A percentile compares a stretch with the other conserved stretches of the same genome.
Conservation (phyloP, 2,113 vertebrate species). For the Thalassoma bifasciatum region DNA sequence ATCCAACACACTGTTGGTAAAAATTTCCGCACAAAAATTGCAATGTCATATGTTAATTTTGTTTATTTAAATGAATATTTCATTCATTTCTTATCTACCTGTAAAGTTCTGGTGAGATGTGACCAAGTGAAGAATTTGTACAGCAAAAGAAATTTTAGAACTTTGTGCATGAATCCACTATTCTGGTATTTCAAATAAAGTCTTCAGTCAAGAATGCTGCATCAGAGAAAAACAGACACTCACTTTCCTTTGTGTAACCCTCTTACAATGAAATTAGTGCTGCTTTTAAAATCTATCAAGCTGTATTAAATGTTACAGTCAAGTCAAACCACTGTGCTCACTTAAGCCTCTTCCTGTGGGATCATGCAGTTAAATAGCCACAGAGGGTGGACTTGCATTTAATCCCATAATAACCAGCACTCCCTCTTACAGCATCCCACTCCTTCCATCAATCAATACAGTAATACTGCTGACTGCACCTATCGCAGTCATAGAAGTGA, state of each 20-base stretch:
- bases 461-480: constrained; percentile 76
- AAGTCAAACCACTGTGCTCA: constrained; percentile 12
- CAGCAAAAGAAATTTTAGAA: neutral
- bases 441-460: constrained; percentile 77
- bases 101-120: too few species aligned
- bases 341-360: constrained; percentile 24
- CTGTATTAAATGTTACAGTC: constrained; percentile 2
- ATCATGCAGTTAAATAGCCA: constrained; percentile 18
- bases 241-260: neutral
- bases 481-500: constrained; percentile 38
- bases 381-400: constrained; percentile 50
- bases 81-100: too few species aligned
- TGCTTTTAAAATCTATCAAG: constrained; percentile 5
- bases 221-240: neutral
- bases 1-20: too few species aligned
- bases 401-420: constrained; percentile 66
- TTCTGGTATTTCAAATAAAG: neutral
- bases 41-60: too few species aligned
- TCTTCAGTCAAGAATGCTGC: neutral
- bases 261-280: neutral
- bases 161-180: neutral
- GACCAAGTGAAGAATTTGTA: neutral
- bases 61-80: too few species aligned
- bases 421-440: constrained; percentile 44
- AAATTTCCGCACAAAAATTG: too few species aligned